Conservation (phyloP, 2,888 invertebrate genomes). For the Hyposoter didymator region DNA sequence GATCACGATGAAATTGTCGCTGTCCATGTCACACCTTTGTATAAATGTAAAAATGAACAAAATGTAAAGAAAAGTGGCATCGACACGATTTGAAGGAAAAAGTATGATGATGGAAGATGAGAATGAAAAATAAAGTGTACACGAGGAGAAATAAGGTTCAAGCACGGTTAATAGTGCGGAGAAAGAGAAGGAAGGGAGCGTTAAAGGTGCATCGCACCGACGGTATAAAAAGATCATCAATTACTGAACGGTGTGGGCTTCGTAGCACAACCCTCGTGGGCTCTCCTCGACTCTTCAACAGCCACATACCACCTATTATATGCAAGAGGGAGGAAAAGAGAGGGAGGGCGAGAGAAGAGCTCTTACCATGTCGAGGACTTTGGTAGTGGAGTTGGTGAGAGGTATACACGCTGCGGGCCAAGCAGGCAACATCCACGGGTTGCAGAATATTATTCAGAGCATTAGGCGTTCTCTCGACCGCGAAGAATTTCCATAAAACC, state of each 20-base stretch:
- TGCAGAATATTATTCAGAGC: constrained; percentile 82
- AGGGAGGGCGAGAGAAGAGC: constrained; percentile 18
- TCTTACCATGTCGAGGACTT: constrained; percentile 54
- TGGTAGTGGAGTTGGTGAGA: constrained; percentile 63
- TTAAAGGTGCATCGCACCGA: constrained; percentile 75
- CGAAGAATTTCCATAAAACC: constrained; percentile 82
- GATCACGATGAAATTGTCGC: not conserved
- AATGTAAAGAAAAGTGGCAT: not conserved
- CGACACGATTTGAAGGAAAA: not conserved
- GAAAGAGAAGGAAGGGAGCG: constrained; percentile 12
- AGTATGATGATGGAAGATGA: constrained; percentile 31
- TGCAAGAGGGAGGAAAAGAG: constrained; percentile 23
- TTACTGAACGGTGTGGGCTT: constrained; percentile 71
- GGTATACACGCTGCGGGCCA: constrained; percentile 59
- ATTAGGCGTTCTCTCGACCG: constrained; percentile 80
- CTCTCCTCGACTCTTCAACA: constrained; percentile 46
- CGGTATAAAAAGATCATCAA: constrained; percentile 81
- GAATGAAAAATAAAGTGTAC: constrained; percentile 58
- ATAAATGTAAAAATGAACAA: not conserved
- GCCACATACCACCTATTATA: constrained; percentile 43
- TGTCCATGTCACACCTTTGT: not conserved
- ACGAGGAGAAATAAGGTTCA: constrained; percentile 28
- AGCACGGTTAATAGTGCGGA: constrained; percentile 19
- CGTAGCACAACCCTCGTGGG: constrained; percentile 44
- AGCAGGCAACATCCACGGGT: constrained; percentile 72